Evolutionary conservation across 2,113 vertebrate genomes (phyloP), one percentile per base, ranked within the genome.

Genomic region (Petrocephalus zakoni): DNA sequence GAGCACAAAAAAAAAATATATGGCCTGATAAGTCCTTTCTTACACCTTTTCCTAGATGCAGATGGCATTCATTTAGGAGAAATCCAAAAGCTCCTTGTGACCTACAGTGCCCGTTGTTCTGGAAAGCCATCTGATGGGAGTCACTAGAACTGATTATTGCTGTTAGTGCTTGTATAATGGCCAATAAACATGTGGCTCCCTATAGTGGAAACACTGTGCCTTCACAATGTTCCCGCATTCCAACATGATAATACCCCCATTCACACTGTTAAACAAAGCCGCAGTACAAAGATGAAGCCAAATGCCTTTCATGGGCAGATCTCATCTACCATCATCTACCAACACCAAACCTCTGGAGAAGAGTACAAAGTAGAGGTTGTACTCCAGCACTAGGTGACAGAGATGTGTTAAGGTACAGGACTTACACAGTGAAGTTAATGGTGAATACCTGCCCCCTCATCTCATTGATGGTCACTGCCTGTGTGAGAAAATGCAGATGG

Each of bases 401-500:
- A 47, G 46, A 87, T 21, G 37, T 1, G 42, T 78, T 34, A 42
- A 42, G 37, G 21, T n/a, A 17, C 37, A 34, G 21, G 15, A 94
- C 94, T 92, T 90, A 96, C 95, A 0, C 87, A 11, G 86, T 90
- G 25, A 0, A 61, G 85, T 92, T 92, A 88, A 0, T 81, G 90
- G 88, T 88, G 90, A 95, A 95, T 0, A 93, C 0, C 89, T 93
- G 94, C 82, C 94, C 95, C 42, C 84, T 91, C 90, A 95, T 86
- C 92, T 96, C 95, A 5, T 93, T 96, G 87, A 95, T 95, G 90
- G 92, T 94, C 29, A 92, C 88, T 75, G 95, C 95, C 95, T 96
- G 89, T n/a, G 58, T 86, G 58, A 87, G 53, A 87, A 64, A 87
- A 87, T 55, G 47, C 85, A 86, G 7, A 64, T 22, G 51, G 55